Conservation (phyloP, 2,797 vertebrate genomes). For the Sorex maritimensis region DNA sequence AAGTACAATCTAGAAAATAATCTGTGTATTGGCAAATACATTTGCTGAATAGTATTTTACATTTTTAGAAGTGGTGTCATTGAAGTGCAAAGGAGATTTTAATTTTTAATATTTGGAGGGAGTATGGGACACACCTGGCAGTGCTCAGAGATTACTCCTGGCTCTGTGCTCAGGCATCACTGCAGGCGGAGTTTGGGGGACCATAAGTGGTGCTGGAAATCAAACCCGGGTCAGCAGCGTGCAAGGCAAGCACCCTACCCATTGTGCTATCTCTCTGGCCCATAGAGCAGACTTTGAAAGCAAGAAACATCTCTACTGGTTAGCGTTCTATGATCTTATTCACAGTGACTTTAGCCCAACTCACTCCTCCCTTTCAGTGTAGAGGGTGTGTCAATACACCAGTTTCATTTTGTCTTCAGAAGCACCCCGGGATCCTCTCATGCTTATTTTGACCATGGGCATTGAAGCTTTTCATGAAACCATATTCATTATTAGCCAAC, state of each 20-base stretch:
- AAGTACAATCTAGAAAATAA: not conserved
- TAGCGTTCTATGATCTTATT: not conserved
- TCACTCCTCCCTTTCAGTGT: not conserved
- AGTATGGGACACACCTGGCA: too few relatives aligned
- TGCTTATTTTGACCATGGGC: constrained; percentile 9
- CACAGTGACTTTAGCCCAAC: too few relatives aligned
- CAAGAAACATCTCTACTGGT: not conserved
- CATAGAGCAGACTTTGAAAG: not conserved
- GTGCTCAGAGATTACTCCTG: too few relatives aligned
- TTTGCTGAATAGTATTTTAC: not conserved
- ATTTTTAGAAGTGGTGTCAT: constrained; percentile 6
- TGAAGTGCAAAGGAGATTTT: not conserved
- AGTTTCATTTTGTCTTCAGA: not conserved
- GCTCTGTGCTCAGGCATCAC: too few relatives aligned
- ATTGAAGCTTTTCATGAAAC: not conserved
- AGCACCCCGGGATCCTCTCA: not conserved
- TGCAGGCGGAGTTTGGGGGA: too few relatives aligned
- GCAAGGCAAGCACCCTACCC: too few relatives aligned
- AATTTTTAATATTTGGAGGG: too few relatives aligned
- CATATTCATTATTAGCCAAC: constrained; percentile 73
- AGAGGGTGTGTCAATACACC: not conserved
- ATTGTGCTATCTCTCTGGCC: too few relatives aligned
- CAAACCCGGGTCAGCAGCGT: too few relatives aligned
- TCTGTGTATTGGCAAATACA: not conserved
- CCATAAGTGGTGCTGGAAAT: too few relatives aligned